phyloP scores from a whole-genome alignment of 2,113 vertebrate species.

The Indicator indicator region DNA sequence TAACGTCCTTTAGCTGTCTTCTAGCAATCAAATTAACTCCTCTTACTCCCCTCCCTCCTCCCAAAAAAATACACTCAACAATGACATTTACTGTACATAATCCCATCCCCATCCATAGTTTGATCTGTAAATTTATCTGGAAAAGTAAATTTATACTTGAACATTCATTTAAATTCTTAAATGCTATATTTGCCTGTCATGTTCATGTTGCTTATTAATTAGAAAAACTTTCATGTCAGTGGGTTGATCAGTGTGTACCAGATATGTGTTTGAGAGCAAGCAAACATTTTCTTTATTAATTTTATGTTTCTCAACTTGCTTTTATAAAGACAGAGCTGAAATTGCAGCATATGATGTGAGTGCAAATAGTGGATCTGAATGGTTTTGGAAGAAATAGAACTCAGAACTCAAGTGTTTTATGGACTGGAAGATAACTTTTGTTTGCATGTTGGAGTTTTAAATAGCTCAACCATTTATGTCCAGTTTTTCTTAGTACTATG shows the following conservation, averaged over 20 bases:
- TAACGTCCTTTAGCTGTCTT: background rate
- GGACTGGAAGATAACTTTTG: background rate
- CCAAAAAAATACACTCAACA: rapidly evolving
- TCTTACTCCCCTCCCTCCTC: rapidly evolving
- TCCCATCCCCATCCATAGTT: background rate
- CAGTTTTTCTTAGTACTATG: rapidly evolving
- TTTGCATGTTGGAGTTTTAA: background rate
- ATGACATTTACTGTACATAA: background rate
- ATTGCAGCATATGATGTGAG: background rate
- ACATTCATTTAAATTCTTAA: background rate
- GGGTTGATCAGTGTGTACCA: background rate
- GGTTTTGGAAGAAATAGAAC: background rate
- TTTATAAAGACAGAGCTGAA: background rate
- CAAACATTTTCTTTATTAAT: background rate
- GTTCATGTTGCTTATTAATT: background rate
- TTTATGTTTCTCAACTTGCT: background rate
- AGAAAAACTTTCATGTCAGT: background rate
- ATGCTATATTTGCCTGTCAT: background rate
- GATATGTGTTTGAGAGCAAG: background rate
- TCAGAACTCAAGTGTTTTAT: background rate
- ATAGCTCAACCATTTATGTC: background rate
- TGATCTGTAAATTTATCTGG: background rate
- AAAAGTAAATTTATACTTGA: background rate
- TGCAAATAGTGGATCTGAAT: background rate
- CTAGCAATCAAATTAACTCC: background rate